Evolutionary conservation across 2,888 invertebrate genomes (phyloP).

Genomic region (Helleia helle): DNA sequence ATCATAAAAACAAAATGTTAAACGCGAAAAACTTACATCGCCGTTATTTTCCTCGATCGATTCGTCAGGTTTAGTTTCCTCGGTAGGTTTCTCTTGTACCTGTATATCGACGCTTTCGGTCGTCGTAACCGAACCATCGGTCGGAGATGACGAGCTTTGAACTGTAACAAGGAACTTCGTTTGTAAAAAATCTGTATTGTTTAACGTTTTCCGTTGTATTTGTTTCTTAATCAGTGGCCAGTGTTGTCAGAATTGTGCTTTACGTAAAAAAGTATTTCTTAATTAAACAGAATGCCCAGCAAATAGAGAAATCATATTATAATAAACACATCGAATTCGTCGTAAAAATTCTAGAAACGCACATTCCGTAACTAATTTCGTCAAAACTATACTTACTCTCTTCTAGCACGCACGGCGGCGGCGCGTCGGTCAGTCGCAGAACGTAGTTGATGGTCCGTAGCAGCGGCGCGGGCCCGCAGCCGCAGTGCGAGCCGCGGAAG

Average conservation of each 20-base stretch:
- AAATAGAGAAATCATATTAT: no score
- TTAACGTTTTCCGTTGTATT: no score
- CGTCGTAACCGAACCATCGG: not conserved
- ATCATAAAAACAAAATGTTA: no score
- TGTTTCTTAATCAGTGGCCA: no score
- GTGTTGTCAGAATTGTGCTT: no score
- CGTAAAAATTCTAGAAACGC: no score
- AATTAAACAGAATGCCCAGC: no score
- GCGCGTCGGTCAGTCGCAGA: constrained; percentile 78
- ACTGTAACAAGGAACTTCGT: no score
- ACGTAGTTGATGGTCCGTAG: constrained; percentile 87
- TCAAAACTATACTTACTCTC: constrained; percentile 45
- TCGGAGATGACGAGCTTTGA: not conserved
- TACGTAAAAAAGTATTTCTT: no score
- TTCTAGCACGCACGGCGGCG: constrained; percentile 65
- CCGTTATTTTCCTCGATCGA: not conserved
- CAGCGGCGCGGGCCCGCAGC: constrained; percentile 87
- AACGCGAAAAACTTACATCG: constrained; percentile 4
- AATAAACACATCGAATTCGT: no score
- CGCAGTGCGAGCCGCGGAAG: constrained; percentile 82
- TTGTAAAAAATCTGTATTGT: no score
- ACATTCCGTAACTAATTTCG: no score
- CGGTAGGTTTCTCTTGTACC: constrained; percentile 1
- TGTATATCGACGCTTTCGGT: constrained; percentile 2
- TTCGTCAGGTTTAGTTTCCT: not conserved